Evolutionary conservation across 92 coral and sea anemone genomes (phyloP), one percentile per base, ranked within the genome.

Genomic region (Pocillopora meandrina): DNA sequence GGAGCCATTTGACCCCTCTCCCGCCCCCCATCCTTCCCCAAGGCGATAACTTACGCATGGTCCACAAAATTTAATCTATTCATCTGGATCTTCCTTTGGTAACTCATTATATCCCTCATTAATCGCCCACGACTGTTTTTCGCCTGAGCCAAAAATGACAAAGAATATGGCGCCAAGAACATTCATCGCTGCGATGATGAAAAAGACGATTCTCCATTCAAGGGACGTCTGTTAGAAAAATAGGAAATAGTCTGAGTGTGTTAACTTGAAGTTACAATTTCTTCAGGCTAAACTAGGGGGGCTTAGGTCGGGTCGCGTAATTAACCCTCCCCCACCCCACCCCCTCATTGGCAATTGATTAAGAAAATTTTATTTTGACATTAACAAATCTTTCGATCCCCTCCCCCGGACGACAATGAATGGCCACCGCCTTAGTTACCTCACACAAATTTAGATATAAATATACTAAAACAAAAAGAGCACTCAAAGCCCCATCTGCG

Each of bases 141-240:
- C 76, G 26, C 98, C 95, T 0, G 95, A 92, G n/a, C 85, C 94
- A 77, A 92, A 91, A 9, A 90, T 33, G 56, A 85, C 77, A 84
- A 75, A 95, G 83, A 90, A 84, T 62, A 89, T 72, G 57, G 82
- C 78, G 19, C 94, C 95, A 21, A 87, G 65, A 13, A 85, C 80
- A 71, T 89, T 92, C 18, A 95, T 86, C 59, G 84, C 92, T 23
- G 90, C 98, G 47, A 91, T 90, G 34, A 95, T 71, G 85, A 87
- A 95, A 77, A 95, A 95, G 74, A 95, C 95, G 16, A 84, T 72
- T 55, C 93, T 85, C 95, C 98, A 95, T 85, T 95, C 98, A 21
- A 78, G 65, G 19, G 83, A 87, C 60, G 88, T 90, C 98, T 95
- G 87, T 85, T 33, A 26, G 83, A 62, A 78, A 35, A 61, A 78